phyloP scores from a whole-genome alignment of 1,140 invertebrate genomes.

The Mizuhopecten yessoensis region DNA sequence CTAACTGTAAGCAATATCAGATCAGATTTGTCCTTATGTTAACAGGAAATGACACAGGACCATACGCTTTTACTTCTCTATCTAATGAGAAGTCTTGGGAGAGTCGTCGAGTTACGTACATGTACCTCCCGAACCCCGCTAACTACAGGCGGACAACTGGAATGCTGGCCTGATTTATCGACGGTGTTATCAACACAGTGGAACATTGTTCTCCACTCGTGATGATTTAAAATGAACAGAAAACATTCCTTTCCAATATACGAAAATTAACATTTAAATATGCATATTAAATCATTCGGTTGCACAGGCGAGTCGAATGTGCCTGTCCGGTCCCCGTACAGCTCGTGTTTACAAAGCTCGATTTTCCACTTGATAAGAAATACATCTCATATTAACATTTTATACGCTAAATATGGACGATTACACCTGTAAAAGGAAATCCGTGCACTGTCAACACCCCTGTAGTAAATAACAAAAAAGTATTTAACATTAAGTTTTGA shows the following conservation, averaged over 20 bases:
- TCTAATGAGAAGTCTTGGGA: background rate
- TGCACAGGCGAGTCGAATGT: background rate
- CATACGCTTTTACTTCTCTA: background rate
- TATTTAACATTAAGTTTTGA: background rate
- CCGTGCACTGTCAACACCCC: background rate
- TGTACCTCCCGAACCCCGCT: background rate
- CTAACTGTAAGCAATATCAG: too few relatives aligned
- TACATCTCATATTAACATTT: background rate
- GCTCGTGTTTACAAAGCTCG: background rate
- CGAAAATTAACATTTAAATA: slow-evolving; percentile 13
- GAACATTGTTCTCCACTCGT: background rate
- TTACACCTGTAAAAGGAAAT: background rate
- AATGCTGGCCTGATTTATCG: too few relatives aligned
- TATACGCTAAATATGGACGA: background rate
- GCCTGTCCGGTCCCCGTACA: background rate
- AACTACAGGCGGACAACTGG: background rate
- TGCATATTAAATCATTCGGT: slow-evolving; percentile 6
- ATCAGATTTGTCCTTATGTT: too few relatives aligned
- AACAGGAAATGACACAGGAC: too few relatives aligned
- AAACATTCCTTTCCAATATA: slow-evolving; percentile 1
- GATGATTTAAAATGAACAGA: background rate
- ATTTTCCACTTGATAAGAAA: slow-evolving; percentile 13
- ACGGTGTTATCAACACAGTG: too few relatives aligned
- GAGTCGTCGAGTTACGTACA: background rate
- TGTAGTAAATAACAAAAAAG: slow-evolving; percentile 7